Conservation (phyloP, 2,888 invertebrate genomes). For the Polyploca ridens region DNA sequence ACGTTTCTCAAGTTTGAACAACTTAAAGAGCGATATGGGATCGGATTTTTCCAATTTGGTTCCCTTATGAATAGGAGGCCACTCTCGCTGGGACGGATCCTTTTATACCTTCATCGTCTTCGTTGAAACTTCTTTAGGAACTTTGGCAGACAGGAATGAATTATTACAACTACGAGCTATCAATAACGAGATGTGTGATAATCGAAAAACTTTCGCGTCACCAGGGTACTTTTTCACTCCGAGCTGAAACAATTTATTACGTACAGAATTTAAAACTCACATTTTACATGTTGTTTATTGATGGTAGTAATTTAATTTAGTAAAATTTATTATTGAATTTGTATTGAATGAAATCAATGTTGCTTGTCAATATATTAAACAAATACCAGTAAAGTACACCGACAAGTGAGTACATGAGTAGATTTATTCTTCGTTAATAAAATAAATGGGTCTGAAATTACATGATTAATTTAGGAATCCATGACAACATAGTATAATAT, state of each 20-base stretch:
- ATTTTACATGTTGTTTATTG: constrained; percentile 22
- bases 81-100: constrained; percentile 56
- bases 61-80: constrained; percentile 60
- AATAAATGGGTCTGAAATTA: background rate
- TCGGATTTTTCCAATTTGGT: constrained; percentile 54
- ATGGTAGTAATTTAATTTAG: constrained; percentile 18
- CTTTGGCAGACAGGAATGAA: constrained; percentile 67
- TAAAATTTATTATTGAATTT: background rate
- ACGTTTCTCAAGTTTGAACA: constrained; percentile 34
- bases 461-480: too few species aligned
- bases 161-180: constrained; percentile 69
- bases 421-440: background rate
- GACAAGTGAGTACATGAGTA: background rate
- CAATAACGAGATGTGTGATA: constrained; percentile 72
- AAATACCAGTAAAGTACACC: background rate
- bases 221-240: constrained; percentile 38
- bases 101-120: constrained; percentile 62
- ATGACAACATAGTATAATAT: constrained; percentile 13
- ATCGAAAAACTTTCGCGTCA: constrained; percentile 68
- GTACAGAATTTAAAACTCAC: background rate
- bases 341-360: background rate
- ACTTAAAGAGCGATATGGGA: constrained; percentile 42
- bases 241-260: constrained; percentile 35
- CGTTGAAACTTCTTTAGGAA: constrained; percentile 58
- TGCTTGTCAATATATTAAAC: background rate